These are phyloP conservation scores for Geotrypetes seraphini DNA, from an alignment of 2,797 vertebrate species.

Conservation along the genomic window DNA sequence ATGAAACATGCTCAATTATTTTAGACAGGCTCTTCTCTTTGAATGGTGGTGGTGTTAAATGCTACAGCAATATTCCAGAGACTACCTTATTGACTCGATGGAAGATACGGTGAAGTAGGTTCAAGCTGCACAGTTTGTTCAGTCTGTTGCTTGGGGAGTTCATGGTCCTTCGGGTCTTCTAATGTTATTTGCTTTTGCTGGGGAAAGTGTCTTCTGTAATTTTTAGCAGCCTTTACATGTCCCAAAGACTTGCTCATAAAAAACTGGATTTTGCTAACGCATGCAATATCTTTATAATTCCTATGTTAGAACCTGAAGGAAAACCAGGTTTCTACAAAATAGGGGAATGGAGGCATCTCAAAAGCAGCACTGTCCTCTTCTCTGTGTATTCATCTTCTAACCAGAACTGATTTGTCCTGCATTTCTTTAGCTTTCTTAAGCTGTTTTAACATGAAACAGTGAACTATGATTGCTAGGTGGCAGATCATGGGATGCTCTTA, in stretches of 20 bases:
- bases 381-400: constrained; percentile 16
- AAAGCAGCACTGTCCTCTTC: too few species aligned
- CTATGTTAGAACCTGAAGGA: constrained; percentile 10
- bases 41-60: constrained; percentile 43
- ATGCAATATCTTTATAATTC: constrained; percentile 16
- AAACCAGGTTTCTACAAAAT: constrained; percentile 1
- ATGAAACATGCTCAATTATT: constrained; percentile 4
- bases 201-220: constrained; percentile 30
- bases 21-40: constrained; percentile 26
- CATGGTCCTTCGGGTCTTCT: constrained; percentile 8
- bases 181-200: constrained; percentile 11
- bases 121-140: constrained; percentile 31
- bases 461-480: constrained; percentile 52
- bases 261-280: constrained; percentile 37
- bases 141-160: constrained; percentile 14
- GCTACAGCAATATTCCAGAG: constrained; percentile 25
- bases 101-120: constrained; percentile 31
- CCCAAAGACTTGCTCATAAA: constrained; percentile 29
- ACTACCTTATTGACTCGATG: constrained; percentile 35
- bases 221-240: constrained; percentile 70
- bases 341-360: constrained; percentile 1
- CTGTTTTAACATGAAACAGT: constrained; percentile 21
- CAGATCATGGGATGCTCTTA: too few species aligned
- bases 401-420: constrained; percentile 21
- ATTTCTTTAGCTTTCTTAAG: constrained; percentile 25